Evolutionary conservation across 2,797 vertebrate species (phyloP), one percentile per base, ranked within the genome.

Genomic region (Trachurus trachurus): DNA sequence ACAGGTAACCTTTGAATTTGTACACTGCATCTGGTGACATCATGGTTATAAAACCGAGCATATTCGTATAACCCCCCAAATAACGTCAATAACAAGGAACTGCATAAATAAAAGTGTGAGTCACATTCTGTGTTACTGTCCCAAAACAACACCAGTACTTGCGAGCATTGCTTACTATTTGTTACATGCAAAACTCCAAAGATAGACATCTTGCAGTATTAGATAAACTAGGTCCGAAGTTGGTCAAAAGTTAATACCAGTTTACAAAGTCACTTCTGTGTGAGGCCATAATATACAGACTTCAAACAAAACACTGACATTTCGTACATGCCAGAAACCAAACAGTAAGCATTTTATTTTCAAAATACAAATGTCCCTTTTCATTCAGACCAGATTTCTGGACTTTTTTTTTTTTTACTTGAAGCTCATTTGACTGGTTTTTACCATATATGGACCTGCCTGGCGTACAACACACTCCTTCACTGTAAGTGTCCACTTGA

Each of bases 391-490:
- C 12, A 54, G 21, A 15, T 65, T 76, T 73, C 21, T 63, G 44
- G 29, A 79, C 5, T 58, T 26, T 26, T 26, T 26, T 26, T 50
- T 21, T 61, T 42, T 15, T 56, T 44, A 58, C 11, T 67, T 54
- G 61, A 62, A 79, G 61, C 45, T 61, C 26, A 53, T 66, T 13
- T 54, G 40, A 66, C 63, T 71, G 31, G n/a, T 49, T 64, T 26
- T 90, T 70, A 66, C 89, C 85, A 81, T 89, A 87, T 80, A 88
- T 87, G 82, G 90, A 61, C 59, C 54, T 73, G 65, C 42, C 59
- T 74, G 57, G 63, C 44, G 56, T 39, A 64, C 59, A 77, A 60
- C 72, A 77, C 72, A 29, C 66, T 60, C 57, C 50, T 72, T 29
- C 7, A 37, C 63, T 67, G n/a, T 54, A 76, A 87, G 83, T 83